Conservation (phyloP, 2,113 vertebrate genomes). For the Mirounga angustirostris region DNA sequence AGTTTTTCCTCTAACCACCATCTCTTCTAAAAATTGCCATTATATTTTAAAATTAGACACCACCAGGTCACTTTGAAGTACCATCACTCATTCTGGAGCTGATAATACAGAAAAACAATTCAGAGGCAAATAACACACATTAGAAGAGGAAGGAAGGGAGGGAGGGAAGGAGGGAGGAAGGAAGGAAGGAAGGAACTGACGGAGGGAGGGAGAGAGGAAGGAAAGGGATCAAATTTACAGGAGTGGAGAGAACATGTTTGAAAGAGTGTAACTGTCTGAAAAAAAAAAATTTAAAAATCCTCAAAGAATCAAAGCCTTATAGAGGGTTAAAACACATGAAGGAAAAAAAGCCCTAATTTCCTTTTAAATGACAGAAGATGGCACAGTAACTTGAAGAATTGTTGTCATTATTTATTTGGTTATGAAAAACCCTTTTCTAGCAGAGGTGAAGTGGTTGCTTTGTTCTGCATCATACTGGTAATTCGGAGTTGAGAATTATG, state of each 20-base stretch:
- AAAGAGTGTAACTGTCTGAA: background rate
- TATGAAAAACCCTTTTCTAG: background rate
- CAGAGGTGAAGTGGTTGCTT: background rate
- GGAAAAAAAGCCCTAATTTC: background rate
- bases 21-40: constrained; percentile 45
- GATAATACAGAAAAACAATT: background rate
- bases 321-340: background rate
- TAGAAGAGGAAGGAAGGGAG: background rate
- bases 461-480: background rate
- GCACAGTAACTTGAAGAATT: background rate
- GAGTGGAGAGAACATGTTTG: background rate
- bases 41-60: constrained; percentile 58
- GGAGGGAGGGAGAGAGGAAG: too few species aligned
- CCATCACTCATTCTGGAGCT: background rate
- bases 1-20: constrained; percentile 10
- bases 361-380: background rate
- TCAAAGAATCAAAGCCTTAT: background rate
- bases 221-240: background rate
- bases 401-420: constrained; percentile 21
- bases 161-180: background rate
- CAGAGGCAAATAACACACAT: constrained; percentile 25
- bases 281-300: background rate
- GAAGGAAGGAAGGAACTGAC: too few species aligned
- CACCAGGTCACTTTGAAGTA: constrained; percentile 26
- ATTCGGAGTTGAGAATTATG: background rate